Conservation (phyloP, 1,140 invertebrate species). For the Zaprionus vittiger region DNA sequence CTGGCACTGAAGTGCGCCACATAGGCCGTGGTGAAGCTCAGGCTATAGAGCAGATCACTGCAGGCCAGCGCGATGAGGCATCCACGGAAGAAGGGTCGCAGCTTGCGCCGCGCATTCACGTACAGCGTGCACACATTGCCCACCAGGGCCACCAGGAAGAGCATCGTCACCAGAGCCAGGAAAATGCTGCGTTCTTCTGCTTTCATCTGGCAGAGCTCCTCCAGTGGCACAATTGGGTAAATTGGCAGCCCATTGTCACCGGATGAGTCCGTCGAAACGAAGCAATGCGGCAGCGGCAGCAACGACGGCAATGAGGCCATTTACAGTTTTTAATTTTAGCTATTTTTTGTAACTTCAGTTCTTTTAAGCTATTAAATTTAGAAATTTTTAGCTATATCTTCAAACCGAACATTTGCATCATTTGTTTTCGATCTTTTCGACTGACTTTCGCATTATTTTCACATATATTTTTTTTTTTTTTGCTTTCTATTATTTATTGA, state of each 20-base stretch:
- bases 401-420: no score
- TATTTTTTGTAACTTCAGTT: neutral
- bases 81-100: conserved; percentile 75
- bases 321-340: neutral
- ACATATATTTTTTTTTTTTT: no score
- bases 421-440: no score
- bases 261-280: neutral
- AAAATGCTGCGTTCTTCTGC: conserved; percentile 35
- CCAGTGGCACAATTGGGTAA: conserved; percentile 44
- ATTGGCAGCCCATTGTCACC: neutral
- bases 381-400: no score
- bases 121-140: conserved; percentile 68
- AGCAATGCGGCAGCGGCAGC: neutral
- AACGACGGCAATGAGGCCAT: conserved; percentile 20
- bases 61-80: conserved; percentile 84
- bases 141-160: conserved; percentile 54
- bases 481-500: no score
- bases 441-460: no score
- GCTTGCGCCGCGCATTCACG: conserved; percentile 68
- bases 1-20: conserved; percentile 59
- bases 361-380: neutral
- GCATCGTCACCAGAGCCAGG: conserved; percentile 24
- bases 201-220: conserved; percentile 49
- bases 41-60: conserved; percentile 83
- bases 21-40: conserved; percentile 63